Base-by-base conservation (phyloP, 2,888 invertebrate species). In the Drosophila borborema region DNA sequence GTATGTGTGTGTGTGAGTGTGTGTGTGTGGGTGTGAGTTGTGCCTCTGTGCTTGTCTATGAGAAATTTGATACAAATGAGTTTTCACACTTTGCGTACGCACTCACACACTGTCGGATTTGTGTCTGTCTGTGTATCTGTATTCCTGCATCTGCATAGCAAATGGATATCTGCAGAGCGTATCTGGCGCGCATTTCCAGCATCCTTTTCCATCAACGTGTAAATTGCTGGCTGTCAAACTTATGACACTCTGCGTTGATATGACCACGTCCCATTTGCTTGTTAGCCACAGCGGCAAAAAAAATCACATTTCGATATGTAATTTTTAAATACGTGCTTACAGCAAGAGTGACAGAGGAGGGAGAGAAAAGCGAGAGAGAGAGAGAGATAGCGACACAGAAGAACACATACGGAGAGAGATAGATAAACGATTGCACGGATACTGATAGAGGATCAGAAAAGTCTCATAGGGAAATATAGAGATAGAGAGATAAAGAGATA, bases 21-120 rank as follows among this genome's bases (percentile, higher is more conserved):
- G 63, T 36, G n/a, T n/a, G n/a, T n/a, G n/a, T n/a, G n/a, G 16
- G 16, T 38, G 38, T 14, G 38, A 28, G 28, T 46, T 60, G 65
- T 40, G 12, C 40, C 58, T 31, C 53, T 48, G 23, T 31, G 45
- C 55, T 41, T 41, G 55, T 55, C 55, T 55, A 84, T 80, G 88
- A 77, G 90, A 90, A 90, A 89, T 89, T 89, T 87, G 89, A 90
- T 90, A 89, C 89, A 89, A 90, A 89, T 89, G 88, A 90, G 91
- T 89, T 89, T 89, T 86, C 86, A 90, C 86, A 88, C 87, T 87
- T 80, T 90, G 78, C 77, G 88, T 87, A 74, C 74, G 65, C 70
- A 51, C 51, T 40, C 43, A 48, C 34, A 23, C 20, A 36, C 20
- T 51, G 55, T 55, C 45, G 63, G 64, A 38, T 38, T 38, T 61